Conservation (phyloP, 2,113 vertebrate species). For the Climacteris rufus region DNA sequence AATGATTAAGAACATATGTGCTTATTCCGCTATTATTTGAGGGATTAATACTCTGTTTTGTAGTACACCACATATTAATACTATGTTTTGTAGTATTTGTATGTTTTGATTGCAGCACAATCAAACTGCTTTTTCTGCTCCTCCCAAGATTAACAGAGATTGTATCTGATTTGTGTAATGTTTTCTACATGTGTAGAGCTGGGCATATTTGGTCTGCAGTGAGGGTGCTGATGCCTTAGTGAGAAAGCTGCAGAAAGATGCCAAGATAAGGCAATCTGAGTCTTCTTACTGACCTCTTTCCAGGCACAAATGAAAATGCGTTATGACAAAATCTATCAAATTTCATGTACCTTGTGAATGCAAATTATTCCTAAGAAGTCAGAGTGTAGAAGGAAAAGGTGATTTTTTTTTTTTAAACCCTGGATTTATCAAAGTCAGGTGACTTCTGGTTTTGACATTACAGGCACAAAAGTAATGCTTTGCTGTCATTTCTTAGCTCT, state of each 20-base stretch:
- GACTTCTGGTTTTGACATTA: neutral
- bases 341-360: constrained; percentile 40
- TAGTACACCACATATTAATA: neutral
- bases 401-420: neutral
- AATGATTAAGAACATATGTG: neutral
- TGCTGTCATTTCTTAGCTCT: neutral
- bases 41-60: neutral
- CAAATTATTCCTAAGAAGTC: constrained; percentile 1
- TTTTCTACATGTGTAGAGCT: neutral
- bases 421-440: neutral
- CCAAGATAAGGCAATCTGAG: constrained; percentile 30
- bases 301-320: constrained; percentile 49
- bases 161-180: constrained; percentile 20
- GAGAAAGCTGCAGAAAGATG: neutral
- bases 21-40: neutral
- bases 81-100: neutral
- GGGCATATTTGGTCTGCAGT: neutral
- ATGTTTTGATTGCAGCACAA: too few relatives aligned
- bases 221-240: neutral
- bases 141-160: neutral
- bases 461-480: neutral
- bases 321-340: constrained; percentile 42
- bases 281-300: constrained; percentile 31
- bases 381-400: neutral
- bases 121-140: constrained; percentile 2